Conservation (phyloP, 2,113 vertebrate species). For the Macquaria ambigua region DNA sequence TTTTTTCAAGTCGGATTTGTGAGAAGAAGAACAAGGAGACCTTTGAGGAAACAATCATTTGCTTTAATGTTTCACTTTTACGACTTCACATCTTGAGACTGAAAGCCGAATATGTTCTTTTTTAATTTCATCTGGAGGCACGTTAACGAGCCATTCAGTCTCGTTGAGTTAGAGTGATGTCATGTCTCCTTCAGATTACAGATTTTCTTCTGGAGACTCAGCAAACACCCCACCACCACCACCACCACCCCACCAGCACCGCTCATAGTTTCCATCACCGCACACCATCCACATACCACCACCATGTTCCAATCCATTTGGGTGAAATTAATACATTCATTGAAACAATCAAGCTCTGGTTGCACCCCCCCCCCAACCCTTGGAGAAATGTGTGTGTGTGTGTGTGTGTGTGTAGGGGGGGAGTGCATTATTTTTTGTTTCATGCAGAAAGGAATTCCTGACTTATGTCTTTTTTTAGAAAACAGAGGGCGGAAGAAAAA, state of each 20-base stretch:
- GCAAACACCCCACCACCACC: not conserved
- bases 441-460: constrained; percentile 56
- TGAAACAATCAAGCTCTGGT: constrained; percentile 46
- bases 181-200: constrained; percentile 63
- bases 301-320: constrained; percentile 53
- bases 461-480: constrained; percentile 60
- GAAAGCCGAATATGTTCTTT: not conserved
- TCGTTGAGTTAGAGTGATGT: constrained; percentile 53
- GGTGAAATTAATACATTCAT: constrained; percentile 52
- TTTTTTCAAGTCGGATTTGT: constrained; percentile 50
- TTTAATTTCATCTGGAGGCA: not conserved
- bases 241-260: not conserved
- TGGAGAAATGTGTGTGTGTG: constrained; percentile 14
- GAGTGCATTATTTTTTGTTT: constrained; percentile 37
- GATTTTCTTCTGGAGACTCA: constrained; percentile 44
- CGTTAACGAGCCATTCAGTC: constrained; percentile 22
- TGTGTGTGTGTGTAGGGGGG: not conserved
- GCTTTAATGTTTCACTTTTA: not conserved
- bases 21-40: constrained; percentile 51
- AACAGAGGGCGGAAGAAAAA: constrained; percentile 65
- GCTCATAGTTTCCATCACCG: constrained; percentile 70
- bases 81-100: not conserved
- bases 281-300: constrained; percentile 44
- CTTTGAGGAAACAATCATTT: constrained; percentile 37
- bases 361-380: constrained; percentile 25